Evolutionary conservation across 2,888 invertebrate species (phyloP), one percentile per base, ranked within the genome.

Genomic region (Miltochrista miniata): DNA sequence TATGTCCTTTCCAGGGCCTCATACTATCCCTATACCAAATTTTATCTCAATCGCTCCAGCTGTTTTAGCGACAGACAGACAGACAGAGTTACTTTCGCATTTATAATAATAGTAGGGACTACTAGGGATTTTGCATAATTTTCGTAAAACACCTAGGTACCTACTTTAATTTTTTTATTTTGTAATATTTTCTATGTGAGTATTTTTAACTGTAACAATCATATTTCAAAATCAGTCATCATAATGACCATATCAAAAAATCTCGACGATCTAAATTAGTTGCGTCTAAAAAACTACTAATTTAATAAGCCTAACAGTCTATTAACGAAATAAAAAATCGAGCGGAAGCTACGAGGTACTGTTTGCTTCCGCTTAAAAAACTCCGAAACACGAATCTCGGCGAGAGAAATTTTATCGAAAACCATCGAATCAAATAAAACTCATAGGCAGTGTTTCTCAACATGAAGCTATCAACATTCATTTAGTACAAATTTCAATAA

Each of bases 341-440:
- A 24, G 71, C 76, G 81, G 84, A 83, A 79, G 74, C 66, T 57
- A 57, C 49, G 51, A 38, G 36, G n/a, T 68, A 72, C 70, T 79
- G 78, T 83, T 84, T 82, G 79, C 78, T 84, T 86, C 86, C 85
- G 81, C 54, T 62, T 63, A 72, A 82, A 81, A 68, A 76, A 73
- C 69, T 41, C 61, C 55, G 61, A 64, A 74, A 66, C 76, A 71
- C 62, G 68, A 74, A 72, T 72, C 68, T 71, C 61, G 47, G 50
- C 53, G 51, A 66, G 57, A 63, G 52, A 62, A 68, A 56, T 60
- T 68, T 68, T 39, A 71, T 71, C 64, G 65, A 76, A 74, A 71
- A 74, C 60, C 56, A 49, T 65, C 58, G 63, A 64, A 70, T 75
- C 60, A 65, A 67, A 76, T 76, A 76, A 72, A 64, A 72, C 1